phyloP scores from a whole-genome alignment of 2,113 vertebrate genomes.

The Mormyrus iriodes region DNA sequence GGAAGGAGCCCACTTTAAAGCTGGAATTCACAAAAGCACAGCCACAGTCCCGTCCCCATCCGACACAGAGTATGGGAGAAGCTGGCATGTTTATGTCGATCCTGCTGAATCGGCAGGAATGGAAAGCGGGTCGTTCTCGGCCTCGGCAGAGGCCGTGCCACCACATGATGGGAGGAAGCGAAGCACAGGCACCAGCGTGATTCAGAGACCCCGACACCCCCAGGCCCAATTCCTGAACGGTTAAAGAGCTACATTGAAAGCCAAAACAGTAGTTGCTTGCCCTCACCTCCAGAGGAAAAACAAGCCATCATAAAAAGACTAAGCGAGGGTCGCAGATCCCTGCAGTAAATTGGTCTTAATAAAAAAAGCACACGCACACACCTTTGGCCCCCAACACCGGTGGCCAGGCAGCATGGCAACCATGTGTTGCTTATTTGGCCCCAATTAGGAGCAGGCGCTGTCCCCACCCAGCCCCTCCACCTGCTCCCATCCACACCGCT shows the following conservation, averaged over 20 bases:
- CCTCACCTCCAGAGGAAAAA: slow-evolving; percentile 40
- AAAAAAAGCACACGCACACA: slow-evolving; percentile 40
- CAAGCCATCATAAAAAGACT: slow-evolving; percentile 35
- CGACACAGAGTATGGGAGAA: background rate
- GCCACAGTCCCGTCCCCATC: background rate
- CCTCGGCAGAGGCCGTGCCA: background rate
- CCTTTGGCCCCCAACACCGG: slow-evolving; percentile 42
- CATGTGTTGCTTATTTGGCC: slow-evolving; percentile 60
- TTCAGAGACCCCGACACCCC: background rate
- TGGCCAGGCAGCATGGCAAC: background rate
- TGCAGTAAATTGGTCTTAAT: slow-evolving; percentile 37
- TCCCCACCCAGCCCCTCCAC: slow-evolving; percentile 35
- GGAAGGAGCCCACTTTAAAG: background rate
- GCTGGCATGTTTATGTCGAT: background rate
- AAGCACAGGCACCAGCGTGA: background rate
- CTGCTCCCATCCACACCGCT: slow-evolving; percentile 46
- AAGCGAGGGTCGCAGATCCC: slow-evolving; percentile 28
- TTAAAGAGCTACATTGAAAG: slow-evolving; percentile 29
- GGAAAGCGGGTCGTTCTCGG: background rate
- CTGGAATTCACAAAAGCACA: background rate
- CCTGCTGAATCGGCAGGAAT: background rate
- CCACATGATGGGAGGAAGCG: background rate
- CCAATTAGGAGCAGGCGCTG: slow-evolving; percentile 64
- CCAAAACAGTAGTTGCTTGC: slow-evolving; percentile 33
- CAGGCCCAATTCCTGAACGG: slow-evolving; percentile 34